Conservation (phyloP, 2,113 vertebrate species). For the Benitochromis conjunctus region DNA sequence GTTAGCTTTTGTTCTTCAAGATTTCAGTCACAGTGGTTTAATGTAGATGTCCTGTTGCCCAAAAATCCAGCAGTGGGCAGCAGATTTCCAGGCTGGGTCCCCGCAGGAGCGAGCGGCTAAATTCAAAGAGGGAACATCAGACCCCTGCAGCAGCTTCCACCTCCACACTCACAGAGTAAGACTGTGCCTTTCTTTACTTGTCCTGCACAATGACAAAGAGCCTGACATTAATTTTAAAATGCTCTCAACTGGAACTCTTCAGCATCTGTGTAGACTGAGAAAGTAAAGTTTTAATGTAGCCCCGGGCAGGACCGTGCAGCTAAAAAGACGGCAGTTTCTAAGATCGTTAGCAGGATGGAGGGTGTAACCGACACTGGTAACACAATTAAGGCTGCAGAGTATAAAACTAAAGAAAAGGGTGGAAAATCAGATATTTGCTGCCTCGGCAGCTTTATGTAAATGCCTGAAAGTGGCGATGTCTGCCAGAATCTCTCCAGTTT, state of each 20-base stretch:
- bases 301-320: neutral
- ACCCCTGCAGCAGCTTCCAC: neutral
- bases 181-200: neutral
- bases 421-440: neutral
- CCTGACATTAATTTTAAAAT: neutral
- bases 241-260: neutral
- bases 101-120: neutral
- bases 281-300: neutral
- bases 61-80: neutral
- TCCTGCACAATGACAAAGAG: neutral
- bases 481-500: neutral
- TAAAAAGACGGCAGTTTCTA: neutral
- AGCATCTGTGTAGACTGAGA: neutral
- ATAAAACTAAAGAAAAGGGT: neutral
- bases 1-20: neutral
- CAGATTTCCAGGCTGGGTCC: neutral
- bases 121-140: neutral
- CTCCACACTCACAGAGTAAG: constrained; percentile 33
- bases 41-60: neutral
- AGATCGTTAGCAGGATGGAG: neutral
- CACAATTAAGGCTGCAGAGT: neutral
- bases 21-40: neutral
- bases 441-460: neutral
- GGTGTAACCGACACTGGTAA: neutral
- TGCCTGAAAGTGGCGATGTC: neutral